Evolutionary conservation across 2,888 invertebrate genomes (phyloP).

Genomic region (Parelbella ahira): DNA sequence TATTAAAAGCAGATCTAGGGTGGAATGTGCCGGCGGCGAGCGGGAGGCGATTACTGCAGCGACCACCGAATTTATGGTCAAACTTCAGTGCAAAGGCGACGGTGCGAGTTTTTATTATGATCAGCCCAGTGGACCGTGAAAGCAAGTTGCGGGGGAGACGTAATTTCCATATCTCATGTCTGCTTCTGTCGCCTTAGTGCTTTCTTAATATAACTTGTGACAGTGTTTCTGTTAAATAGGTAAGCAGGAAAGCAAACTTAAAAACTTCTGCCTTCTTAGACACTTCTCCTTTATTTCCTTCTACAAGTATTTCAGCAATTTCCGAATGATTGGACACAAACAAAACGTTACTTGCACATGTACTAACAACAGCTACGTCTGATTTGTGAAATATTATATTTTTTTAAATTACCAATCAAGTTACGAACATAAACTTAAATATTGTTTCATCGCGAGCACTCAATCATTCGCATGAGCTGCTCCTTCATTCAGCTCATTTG

Average conservation of each 20-base stretch:
- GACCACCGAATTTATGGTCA: slow-evolving; percentile 80
- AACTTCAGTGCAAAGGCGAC: slow-evolving; percentile 77
- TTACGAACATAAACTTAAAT: slow-evolving; percentile 45
- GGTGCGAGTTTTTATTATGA: slow-evolving; percentile 81
- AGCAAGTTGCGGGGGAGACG: slow-evolving; percentile 75
- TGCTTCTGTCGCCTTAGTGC: slow-evolving; percentile 71
- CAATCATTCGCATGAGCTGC: slow-evolving; percentile 76
- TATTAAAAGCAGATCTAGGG: slow-evolving; percentile 72
- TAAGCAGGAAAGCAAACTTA: too few relatives aligned
- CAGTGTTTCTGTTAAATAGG: slow-evolving; percentile 22
- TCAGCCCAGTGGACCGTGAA: slow-evolving; percentile 81
- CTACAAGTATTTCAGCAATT: background rate
- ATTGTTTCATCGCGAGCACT: slow-evolving; percentile 70
- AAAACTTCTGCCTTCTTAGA: too few relatives aligned
- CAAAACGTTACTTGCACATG: too few relatives aligned
- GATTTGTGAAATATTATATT: too few relatives aligned
- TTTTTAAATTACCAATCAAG: slow-evolving; percentile 28
- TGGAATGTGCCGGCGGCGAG: slow-evolving; percentile 63
- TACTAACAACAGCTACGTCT: too few relatives aligned
- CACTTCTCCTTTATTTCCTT: too few relatives aligned
- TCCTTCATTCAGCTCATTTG: slow-evolving; percentile 79
- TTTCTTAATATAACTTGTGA: slow-evolving; percentile 71
- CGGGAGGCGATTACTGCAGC: slow-evolving; percentile 57
- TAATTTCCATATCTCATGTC: slow-evolving; percentile 79
- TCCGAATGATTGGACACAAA: too few relatives aligned